Base-by-base conservation (phyloP, 2,113 vertebrate genomes). In the Neolamprologus ventralis region DNA sequence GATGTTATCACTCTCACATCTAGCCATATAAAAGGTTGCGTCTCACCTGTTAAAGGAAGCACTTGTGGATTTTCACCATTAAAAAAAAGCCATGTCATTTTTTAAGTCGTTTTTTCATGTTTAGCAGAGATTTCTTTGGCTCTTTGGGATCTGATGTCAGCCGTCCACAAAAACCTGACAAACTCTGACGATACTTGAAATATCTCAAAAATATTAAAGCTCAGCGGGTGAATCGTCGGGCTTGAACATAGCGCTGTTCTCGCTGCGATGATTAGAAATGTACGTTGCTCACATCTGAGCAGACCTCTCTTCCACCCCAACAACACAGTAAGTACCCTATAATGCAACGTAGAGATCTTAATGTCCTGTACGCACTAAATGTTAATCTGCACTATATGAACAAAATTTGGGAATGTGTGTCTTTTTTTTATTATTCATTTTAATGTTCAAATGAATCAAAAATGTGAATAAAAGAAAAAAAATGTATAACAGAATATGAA, bases 401-500 rank as follows among this genome's bases (percentile, higher is more conserved):
- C 60, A 94, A 88, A 92, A 81, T 89, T 93, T 90, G 78, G 78
- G 86, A 93, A 93, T 94, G 87, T 93, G 89, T 93, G 65, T 91
- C 26, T 10, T 78, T 89, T 94, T 89, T 89, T 91, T 19, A 92
- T 82, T 93, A 93, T 82, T 93, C 75, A 78, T 85, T 55, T 85
- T 90, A 92, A 87, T 86, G 86, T 93, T 83, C 47, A 89, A 93
- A 88, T 33, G n/a, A 87, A 90, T 91, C 89, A 85, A 87, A 87
- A 86, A 80, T 91, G 91, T 93, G 89, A 94, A 95, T 94, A 92
- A 95, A 94, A 95, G 93, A 91, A 95, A 87, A 35, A 68, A 90
- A 93, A 49, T 42, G 21, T 87, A 68, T 78, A 85, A 85, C 73
- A 83, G 51, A 91, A 89, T 33, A 19, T 51, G 73, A 78, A 78